Conservation (phyloP, 2,113 vertebrate species). For the Dolichotis patagonum region DNA sequence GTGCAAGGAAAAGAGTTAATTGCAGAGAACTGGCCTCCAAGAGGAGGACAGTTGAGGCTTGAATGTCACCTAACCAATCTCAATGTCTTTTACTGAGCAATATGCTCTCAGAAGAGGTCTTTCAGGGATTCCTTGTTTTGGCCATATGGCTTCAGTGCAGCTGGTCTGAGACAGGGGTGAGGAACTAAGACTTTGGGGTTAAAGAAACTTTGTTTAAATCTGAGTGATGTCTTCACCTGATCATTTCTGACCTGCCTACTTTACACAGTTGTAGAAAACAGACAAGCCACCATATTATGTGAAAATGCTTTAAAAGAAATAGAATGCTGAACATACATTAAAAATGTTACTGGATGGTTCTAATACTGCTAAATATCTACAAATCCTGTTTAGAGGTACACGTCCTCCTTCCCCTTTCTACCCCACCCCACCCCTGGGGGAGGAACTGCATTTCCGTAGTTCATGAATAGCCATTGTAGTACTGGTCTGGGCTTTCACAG, state of each 20-base stretch:
- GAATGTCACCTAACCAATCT: not conserved
- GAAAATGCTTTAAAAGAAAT: constrained; percentile 18
- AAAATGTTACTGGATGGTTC: constrained; percentile 15
- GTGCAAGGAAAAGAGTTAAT: not conserved
- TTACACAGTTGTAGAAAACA: not conserved
- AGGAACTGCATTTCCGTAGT: constrained; percentile 64
- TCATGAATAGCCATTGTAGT: constrained; percentile 77
- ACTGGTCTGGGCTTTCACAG: constrained; percentile 43
- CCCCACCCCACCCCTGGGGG: not conserved
- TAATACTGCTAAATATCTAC: constrained; percentile 5
- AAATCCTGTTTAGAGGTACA: constrained; percentile 16
- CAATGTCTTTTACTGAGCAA: not conserved
- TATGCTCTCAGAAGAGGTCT: not conserved
- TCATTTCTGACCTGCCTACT: not conserved
- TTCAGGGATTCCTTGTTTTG: not conserved
- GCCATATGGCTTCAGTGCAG: not conserved
- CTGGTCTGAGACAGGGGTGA: not conserved
- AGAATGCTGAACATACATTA: not conserved
- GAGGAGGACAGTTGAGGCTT: not conserved
- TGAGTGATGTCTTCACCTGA: not conserved
- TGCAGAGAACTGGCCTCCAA: not conserved
- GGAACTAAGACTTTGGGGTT: not conserved
- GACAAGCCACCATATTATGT: not conserved
- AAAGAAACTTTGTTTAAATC: not conserved
- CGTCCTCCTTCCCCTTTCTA: not conserved